These are phyloP conservation scores for Echinarachnius parma DNA, from an alignment of 53 echinoderm and acorn worm genomes.

Conservation along the genomic window DNA sequence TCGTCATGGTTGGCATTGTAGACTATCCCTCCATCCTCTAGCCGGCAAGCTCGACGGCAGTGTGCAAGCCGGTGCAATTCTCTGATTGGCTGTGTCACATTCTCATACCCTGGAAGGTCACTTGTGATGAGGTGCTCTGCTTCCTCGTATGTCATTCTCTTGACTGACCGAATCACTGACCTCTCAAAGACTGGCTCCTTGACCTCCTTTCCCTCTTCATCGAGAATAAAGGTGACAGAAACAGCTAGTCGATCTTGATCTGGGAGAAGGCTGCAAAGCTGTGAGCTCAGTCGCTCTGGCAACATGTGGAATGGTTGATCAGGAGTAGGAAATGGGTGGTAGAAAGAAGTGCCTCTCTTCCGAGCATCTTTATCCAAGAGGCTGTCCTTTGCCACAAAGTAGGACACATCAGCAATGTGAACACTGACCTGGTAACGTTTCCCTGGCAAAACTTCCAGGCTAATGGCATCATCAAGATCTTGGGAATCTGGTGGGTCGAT, in stretches of 20 bases:
- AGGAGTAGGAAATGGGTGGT: conserved; percentile 45
- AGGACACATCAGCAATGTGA: conserved; percentile 88
- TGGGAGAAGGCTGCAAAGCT: conserved; percentile 68
- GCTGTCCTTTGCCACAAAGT: conserved; percentile 60
- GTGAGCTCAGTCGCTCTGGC: conserved; percentile 61
- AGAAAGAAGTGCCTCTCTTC: conserved; percentile 75
- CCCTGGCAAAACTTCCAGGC: conserved; percentile 44
- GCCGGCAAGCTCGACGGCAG: conserved; percentile 49
- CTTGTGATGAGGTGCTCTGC: conserved; percentile 75
- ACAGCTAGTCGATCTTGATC: conserved; percentile 64
- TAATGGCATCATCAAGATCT: conserved; percentile 88
- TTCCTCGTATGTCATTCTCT: conserved; percentile 67
- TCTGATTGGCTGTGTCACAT: conserved; percentile 12
- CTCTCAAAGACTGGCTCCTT: conserved; percentile 41
- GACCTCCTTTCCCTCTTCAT: conserved; percentile 46
- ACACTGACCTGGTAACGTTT: conserved; percentile 57
- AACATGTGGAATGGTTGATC: conserved; percentile 69
- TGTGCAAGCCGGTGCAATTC: conserved; percentile 40
- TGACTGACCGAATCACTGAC: conserved; percentile 61
- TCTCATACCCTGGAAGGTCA: too few species aligned
- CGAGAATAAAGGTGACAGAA: conserved; percentile 65
- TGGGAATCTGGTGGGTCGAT: conserved; percentile 72
- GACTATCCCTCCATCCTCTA: conserved; percentile 54
- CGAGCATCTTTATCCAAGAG: conserved; percentile 67
- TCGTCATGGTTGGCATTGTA: conserved; percentile 45